These are phyloP conservation scores for Amiota communis DNA, from an alignment of 2,888 invertebrate species.

Conservation along the genomic window DNA sequence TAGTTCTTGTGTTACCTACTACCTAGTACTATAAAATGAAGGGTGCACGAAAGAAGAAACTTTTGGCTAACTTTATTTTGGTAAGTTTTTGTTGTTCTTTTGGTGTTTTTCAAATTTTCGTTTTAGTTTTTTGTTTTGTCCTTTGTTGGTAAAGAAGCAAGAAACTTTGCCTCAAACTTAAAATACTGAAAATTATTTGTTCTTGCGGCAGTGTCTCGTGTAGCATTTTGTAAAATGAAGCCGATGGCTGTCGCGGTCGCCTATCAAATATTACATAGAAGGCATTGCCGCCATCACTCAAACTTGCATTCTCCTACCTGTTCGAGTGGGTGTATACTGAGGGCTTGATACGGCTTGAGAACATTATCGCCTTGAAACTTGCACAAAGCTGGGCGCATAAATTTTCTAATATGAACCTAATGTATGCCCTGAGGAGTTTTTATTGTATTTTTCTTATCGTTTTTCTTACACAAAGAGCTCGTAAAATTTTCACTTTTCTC, in stretches of 20 bases:
- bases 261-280: no score
- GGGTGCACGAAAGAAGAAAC: not conserved
- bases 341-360: not conserved
- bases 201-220: conserved; percentile 13
- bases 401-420: conserved; percentile 43
- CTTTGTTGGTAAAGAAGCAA: not conserved
- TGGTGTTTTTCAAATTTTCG: not conserved
- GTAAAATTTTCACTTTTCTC: conserved; percentile 50
- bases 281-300: not conserved
- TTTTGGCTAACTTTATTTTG: conserved; percentile 21
- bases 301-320: not conserved
- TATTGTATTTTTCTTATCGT: conserved; percentile 42
- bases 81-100: conserved; percentile 5
- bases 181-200: conserved; percentile 23
- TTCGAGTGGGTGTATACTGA: not conserved
- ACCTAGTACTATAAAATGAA: no score
- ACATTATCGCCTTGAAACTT: conserved; percentile 31
- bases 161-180: conserved; percentile 27
- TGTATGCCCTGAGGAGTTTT: conserved; percentile 36
- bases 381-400: conserved; percentile 33
- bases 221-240: conserved; percentile 23
- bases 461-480: conserved; percentile 38
- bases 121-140: conserved; percentile 29
- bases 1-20: no score
- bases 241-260: not conserved